Evolutionary conservation across 2,888 invertebrate genomes (phyloP), one percentile per base, ranked within the genome.

Genomic region (Drosophila pegasa): DNA sequence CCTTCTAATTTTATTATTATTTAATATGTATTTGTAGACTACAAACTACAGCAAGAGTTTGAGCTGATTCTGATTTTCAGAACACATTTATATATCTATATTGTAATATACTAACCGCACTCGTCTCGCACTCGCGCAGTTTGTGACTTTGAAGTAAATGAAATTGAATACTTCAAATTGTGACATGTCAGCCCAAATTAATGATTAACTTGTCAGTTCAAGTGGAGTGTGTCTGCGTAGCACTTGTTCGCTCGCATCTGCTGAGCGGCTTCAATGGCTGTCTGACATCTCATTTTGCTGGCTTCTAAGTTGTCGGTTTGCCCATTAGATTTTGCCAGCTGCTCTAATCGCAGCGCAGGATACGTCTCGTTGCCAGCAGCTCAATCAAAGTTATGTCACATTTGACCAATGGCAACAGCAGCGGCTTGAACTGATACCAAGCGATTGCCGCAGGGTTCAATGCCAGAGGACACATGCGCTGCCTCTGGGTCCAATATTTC

Each of bases 91-190:
- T 16, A n/a, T 50, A n/a, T 22, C 35, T n/a, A 22, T 10, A 31
- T 14, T 31, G 2, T 7, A 31, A 8, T 31, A 14, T 20, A 1
- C n/a, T 33, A 22, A 22, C 22, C 48, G 20, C 48, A 48, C 16
- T 16, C 27, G 43, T n/a, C n/a, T n/a, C n/a, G n/a, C n/a, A n/a
- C n/a, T n/a, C 43, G 45, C 43, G 33, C 27, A 20, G 45, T 57
- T 43, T 65, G 60, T 37, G 75, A 63, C 59, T 57, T 58, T 51
- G 51, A 73, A 79, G 72, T 85, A 81, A 76, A 87, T 88, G 78
- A 88, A 85, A 78, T 84, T 86, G 80, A 86, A 85, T 88, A 85
- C 87, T 88, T 82, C 80, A 88, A 75, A 72, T 81, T 63, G 87
- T 85, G 87, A 79, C 87, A 87, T 85, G 89, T 85, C 77, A 85